Evolutionary conservation across 2,113 vertebrate genomes (phyloP).

Genomic region (Pelusios castaneus): DNA sequence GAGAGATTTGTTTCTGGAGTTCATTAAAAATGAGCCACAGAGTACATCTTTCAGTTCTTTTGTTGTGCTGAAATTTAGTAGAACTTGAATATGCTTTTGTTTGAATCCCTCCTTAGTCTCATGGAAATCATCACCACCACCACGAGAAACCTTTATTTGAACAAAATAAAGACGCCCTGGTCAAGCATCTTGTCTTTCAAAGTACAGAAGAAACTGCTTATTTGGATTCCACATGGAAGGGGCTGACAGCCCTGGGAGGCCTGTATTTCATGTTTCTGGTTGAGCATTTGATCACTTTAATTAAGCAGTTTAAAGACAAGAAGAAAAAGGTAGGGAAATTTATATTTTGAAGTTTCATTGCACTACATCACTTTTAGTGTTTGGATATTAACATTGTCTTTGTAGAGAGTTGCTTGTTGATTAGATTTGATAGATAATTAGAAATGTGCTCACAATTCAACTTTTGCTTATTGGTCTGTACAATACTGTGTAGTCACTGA

Average conservation of each 20-base stretch:
- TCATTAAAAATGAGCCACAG: background rate
- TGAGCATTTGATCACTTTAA: conserved; percentile 95
- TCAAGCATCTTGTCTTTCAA: conserved; percentile 76
- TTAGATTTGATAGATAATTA: background rate
- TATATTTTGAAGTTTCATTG: background rate
- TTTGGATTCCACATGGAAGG: conserved; percentile 93
- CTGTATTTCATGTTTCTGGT: conserved; percentile 98
- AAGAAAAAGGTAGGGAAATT: conserved; percentile 90
- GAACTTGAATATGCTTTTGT: background rate
- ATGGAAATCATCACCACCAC: conserved; percentile 81
- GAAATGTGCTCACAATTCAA: background rate
- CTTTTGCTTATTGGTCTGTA: background rate
- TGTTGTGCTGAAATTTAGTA: background rate
- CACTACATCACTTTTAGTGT: background rate
- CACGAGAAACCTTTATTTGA: conserved; percentile 73
- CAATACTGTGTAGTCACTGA: background rate
- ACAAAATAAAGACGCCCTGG: conserved; percentile 69
- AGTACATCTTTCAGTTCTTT: background rate
- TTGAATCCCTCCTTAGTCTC: conserved; percentile 71
- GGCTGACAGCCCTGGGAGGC: conserved; percentile 91
- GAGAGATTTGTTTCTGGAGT: background rate
- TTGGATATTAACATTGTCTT: background rate
- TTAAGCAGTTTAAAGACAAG: conserved; percentile 97
- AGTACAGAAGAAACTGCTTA: conserved; percentile 78
- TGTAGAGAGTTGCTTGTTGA: background rate